Evolutionary conservation across 2,797 vertebrate species (phyloP).

Genomic region (Diglossa cyanea): DNA sequence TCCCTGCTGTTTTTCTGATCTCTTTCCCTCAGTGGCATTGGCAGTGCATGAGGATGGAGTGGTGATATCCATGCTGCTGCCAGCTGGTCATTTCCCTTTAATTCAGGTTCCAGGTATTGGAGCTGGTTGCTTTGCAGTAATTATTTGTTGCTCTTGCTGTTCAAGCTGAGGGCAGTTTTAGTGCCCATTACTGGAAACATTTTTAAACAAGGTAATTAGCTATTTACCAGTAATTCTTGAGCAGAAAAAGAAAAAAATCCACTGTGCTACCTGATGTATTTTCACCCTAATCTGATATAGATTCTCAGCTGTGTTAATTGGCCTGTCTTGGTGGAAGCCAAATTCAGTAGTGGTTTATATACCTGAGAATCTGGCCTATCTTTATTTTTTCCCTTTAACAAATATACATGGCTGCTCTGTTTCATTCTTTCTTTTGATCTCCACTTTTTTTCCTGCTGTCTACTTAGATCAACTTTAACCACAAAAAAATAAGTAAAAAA

Average conservation of each 20-base stretch:
- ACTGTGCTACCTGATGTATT: not conserved
- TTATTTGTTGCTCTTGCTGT: constrained; percentile 1
- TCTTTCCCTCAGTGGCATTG: not conserved
- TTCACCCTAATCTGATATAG: not conserved
- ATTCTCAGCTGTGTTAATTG: not conserved
- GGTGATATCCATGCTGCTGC: not conserved
- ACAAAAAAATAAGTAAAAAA: not conserved
- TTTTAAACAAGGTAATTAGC: not conserved
- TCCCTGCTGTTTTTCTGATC: not conserved
- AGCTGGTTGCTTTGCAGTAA: not conserved
- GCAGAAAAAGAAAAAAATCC: not conserved
- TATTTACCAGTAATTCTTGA: not conserved
- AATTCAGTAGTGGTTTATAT: not conserved
- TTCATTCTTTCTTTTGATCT: not conserved
- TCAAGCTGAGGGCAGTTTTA: not conserved
- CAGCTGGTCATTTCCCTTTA: not conserved
- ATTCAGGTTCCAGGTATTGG: not conserved
- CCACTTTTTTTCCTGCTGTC: not conserved
- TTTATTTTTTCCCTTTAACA: not conserved
- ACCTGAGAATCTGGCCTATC: not conserved
- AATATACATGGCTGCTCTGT: not conserved
- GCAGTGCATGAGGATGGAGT: not conserved
- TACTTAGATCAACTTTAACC: not conserved
- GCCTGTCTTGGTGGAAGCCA: not conserved
- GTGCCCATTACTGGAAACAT: not conserved